These are phyloP conservation scores for Upupa epops DNA, from an alignment of 2,113 vertebrate species.

Conservation along the genomic window DNA sequence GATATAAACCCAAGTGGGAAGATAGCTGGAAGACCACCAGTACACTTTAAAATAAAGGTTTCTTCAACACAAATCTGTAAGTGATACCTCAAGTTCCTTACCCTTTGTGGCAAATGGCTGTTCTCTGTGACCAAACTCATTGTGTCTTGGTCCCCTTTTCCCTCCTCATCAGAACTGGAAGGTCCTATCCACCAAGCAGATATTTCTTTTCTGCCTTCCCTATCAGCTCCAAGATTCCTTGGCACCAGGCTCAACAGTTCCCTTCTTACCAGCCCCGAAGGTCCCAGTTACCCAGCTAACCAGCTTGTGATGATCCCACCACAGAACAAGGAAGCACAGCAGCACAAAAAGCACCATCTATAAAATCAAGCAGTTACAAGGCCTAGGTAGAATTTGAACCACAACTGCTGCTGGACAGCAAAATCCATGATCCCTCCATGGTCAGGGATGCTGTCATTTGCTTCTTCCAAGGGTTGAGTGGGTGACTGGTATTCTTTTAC, in stretches of 20 bases:
- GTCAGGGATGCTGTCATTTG: background rate
- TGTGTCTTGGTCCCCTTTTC: background rate
- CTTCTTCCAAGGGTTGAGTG: background rate
- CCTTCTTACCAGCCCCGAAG: background rate
- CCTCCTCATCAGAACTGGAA: background rate
- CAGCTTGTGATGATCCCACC: background rate
- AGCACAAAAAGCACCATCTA: background rate
- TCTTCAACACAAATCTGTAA: background rate
- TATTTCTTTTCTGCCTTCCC: background rate
- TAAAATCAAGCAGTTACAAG: background rate
- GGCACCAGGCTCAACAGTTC: rapidly evolving
- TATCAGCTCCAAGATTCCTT: background rate
- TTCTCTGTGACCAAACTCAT: background rate
- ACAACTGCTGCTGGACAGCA: background rate
- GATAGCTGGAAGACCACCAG: background rate
- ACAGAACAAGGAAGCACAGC: background rate
- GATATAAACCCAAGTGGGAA: background rate
- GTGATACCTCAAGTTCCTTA: background rate
- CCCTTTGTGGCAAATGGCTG: background rate
- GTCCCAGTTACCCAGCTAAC: background rate
- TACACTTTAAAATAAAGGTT: background rate
- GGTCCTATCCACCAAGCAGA: background rate
- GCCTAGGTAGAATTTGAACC: background rate
- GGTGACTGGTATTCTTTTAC: background rate
- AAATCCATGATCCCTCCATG: background rate